A percentile compares a stretch with the other conserved stretches of the same genome.
These are phyloP conservation scores for Caenorhabditis sulstoni DNA, from an alignment of 2,888 invertebrate genomes.

Conservation along the genomic window DNA sequence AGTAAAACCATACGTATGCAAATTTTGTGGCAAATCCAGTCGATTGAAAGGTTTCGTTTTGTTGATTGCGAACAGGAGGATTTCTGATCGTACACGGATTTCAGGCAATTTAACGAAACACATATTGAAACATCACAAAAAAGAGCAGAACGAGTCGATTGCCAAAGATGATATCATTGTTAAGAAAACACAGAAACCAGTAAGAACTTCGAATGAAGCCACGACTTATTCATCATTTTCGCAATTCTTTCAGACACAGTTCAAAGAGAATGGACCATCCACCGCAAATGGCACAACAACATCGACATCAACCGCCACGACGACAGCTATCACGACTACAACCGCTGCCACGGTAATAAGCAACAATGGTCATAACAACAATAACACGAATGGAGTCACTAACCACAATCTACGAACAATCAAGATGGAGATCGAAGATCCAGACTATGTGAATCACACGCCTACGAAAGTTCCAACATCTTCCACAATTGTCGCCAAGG, in stretches of 20 bases:
- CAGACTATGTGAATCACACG: conserved; percentile 14
- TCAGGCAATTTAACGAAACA: conserved; percentile 81
- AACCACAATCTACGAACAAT: conserved; percentile 43
- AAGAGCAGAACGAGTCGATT: conserved; percentile 78
- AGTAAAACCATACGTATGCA: conserved; percentile 80
- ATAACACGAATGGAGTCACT: conserved; percentile 21
- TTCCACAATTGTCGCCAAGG: conserved; percentile 13
- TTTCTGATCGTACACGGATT: conserved; percentile 23
- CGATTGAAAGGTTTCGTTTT: conserved; percentile 76
- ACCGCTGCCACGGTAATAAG: background rate
- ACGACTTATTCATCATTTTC: background rate
- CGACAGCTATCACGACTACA: conserved; percentile 33
- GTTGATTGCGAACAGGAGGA: background rate
- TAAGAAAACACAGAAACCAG: conserved; percentile 72
- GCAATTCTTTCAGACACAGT: conserved; percentile 6
- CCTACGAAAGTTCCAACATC: too few species aligned
- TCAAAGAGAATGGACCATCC: conserved; percentile 33
- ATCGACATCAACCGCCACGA: conserved; percentile 14
- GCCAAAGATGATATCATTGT: conserved; percentile 81
- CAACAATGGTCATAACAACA: conserved; percentile 39
- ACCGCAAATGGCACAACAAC: conserved; percentile 32
- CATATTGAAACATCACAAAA: conserved; percentile 80
- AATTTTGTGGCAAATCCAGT: conserved; percentile 80
- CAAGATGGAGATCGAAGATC: conserved; percentile 56
- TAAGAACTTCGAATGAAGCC: background rate